These are phyloP conservation scores for Trichomalopsis sarcophagae DNA, from an alignment of 1,140 invertebrate species.

Conservation along the genomic window DNA sequence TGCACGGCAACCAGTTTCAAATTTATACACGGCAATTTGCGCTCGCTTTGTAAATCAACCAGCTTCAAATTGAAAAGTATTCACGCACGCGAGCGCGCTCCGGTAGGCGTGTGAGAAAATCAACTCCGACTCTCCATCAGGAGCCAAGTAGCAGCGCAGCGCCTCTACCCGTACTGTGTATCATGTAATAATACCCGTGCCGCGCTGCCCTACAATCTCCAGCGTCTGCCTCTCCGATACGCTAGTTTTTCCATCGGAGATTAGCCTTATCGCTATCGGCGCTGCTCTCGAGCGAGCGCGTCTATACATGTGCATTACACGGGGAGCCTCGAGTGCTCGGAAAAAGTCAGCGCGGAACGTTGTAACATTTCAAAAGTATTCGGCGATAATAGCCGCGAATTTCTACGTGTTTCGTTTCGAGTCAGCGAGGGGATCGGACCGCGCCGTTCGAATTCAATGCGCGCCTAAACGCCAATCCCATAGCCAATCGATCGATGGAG, in stretches of 20 bases:
- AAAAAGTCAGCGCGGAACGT: not conserved
- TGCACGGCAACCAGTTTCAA: constrained; percentile 43
- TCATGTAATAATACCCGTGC: not conserved
- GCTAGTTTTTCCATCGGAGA: not conserved
- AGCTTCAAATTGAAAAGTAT: constrained; percentile 56
- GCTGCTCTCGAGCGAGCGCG: too few species aligned
- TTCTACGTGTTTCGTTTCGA: too few species aligned
- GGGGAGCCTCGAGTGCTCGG: not conserved
- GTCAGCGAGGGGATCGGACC: too few species aligned
- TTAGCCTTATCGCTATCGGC: constrained; percentile 23
- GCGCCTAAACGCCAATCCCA: constrained; percentile 50
- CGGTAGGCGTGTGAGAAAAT: constrained; percentile 50
- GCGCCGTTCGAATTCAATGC: constrained; percentile 8
- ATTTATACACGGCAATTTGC: constrained; percentile 55
- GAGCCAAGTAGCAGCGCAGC: not conserved
- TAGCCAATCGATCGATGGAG: constrained; percentile 54
- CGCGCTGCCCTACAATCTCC: too few species aligned
- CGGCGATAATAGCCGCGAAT: not conserved
- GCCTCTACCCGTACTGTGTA: not conserved
- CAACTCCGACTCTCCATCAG: not conserved
- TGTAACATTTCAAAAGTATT: not conserved
- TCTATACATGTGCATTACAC: not conserved
- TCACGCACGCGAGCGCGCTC: constrained; percentile 42
- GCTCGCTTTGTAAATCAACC: constrained; percentile 55
- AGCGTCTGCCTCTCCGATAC: not conserved